Base-by-base conservation (phyloP, 2,888 invertebrate species). In the Sarcophaga carnaria region DNA sequence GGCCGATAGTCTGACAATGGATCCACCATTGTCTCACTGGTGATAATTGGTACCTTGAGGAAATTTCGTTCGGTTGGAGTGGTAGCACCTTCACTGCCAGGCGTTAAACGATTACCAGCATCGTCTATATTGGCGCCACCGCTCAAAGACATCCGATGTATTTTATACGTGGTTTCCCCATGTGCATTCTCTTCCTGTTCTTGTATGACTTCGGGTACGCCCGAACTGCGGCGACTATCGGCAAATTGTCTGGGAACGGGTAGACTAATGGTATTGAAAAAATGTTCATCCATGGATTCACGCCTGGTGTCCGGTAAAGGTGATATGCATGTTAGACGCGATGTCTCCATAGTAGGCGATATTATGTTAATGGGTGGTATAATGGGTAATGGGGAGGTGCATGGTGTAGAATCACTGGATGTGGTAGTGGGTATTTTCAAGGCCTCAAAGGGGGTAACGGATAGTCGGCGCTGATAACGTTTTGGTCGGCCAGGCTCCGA, bases 171-270 rank as follows among this genome's bases (percentile, higher is more conserved):
- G 2, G 89, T 90, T 85, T 91, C 91, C 8, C 83, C 85, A 60
- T 85, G 80, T 6, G 86, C 84, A 66, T 89, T 90, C 85, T 93
- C 93, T 77, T 92, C 92, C 69, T 91, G 89, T 88, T 92, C 93
- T 87, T 90, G 91, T 72, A 93, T 93, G 64, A 90, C 92, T 88
- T 92, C 93, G 20, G 92, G 93, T 8, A 93, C 93, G 4, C 93
- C 96, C 20, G 95, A 95, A 12, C 96, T 95, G 17, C 97, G 95
- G 63, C 97, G 94, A 88, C 97, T 96, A 88, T 97, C 97, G 3
- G 97, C 97, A 93, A 97, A 97, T 90, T 96, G 96, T 49, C 96
- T 95, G 10, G 97, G 97, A 67, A 96, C 97, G 1, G 97, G 97
- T 88, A 97, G 93, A 85, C 90, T 93, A 22, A 93, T 91, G 64